Base-by-base conservation (phyloP, 2,888 invertebrate species). In the Sesamia inferens region DNA sequence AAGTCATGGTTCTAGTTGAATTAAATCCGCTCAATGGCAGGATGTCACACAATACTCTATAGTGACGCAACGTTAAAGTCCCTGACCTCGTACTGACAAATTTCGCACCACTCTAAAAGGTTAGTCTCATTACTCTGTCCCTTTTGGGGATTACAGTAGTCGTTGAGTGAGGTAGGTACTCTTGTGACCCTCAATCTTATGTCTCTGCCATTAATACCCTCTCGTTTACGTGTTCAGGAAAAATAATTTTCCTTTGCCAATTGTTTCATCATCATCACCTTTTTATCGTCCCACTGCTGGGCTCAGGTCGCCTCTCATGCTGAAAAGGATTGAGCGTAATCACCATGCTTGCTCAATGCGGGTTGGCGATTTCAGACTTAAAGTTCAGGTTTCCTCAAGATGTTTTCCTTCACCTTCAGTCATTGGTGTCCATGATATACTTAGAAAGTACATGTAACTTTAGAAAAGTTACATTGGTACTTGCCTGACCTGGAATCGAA, bases 11-110 rank as follows among this genome's bases (percentile, higher is more conserved):
- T 78, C 68, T 80, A 70, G 68, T 66, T 54, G 61, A 67, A 74
- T 63, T 73, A 64, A 82, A 83, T 87, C 74, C 58, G 58, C 67
- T 92, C 88, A 92, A 93, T 92, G 89, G 87, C 88, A 89, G 92
- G 93, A 93, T 91, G 87, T 89, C 83, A 71, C 84, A 89, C 91
- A 91, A 91, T 90, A 65, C 84, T 71, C 42, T 16, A 63, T 16
- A 16, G 61, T 76, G 66, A 58, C 59, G 76, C 70, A 77, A 77
- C 78, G 63, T 75, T 76, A 6, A 66, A 80, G 85, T 79, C 90
- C 90, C 67, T 90, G 90, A 91, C 91, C 90, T 78, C 79, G 78
- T 51, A 64, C 68, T 70, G 78, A 73, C 85, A 74, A 84, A 80
- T 67, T 82, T 83, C 71, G 78, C 74, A 54, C 57, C 72, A 76